Percentiles rank a stretch among this genome's conserved stretches.
Evolutionary conservation across 2,888 invertebrate genomes (phyloP).

Genomic region (Copidosoma aretas): DNA sequence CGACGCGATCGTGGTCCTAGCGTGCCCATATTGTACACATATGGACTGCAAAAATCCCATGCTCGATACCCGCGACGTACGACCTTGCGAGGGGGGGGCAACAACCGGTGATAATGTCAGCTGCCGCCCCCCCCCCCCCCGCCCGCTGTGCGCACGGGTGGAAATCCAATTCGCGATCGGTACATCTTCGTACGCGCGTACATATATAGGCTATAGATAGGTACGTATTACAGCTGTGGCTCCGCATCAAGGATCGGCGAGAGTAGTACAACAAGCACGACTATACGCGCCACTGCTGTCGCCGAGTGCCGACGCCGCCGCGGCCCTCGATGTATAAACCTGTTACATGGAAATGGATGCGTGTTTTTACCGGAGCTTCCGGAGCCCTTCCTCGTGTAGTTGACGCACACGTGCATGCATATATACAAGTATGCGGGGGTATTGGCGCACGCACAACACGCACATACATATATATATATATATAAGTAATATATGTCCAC

Average conservation of each 20-base stretch:
- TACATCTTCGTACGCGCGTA: slow-evolving; percentile 51
- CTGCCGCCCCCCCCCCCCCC: slow-evolving; percentile 13
- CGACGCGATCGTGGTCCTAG: background rate
- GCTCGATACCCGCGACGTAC: background rate
- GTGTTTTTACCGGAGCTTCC: slow-evolving; percentile 59
- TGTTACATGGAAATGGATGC: slow-evolving; percentile 63
- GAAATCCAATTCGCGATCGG: slow-evolving; percentile 50
- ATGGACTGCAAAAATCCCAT: slow-evolving; percentile 9
- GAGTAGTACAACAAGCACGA: too few relatives aligned
- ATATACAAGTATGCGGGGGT: too few relatives aligned
- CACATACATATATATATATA: too few relatives aligned
- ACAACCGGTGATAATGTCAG: slow-evolving; percentile 23
- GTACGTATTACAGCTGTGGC: too few relatives aligned
- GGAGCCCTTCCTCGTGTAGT: slow-evolving; percentile 1
- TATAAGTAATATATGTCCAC: too few relatives aligned
- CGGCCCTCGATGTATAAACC: slow-evolving; percentile 61
- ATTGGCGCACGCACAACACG: too few relatives aligned
- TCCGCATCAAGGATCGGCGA: too few relatives aligned
- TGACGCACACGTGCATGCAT: too few relatives aligned
- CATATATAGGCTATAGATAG: too few relatives aligned
- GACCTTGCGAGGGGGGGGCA: background rate
- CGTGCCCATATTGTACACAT: slow-evolving; percentile 10
- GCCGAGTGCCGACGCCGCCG: slow-evolving; percentile 54
- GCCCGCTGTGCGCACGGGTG: slow-evolving; percentile 20
- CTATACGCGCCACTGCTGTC: slow-evolving; percentile 58